Base-by-base conservation (phyloP, 2,888 invertebrate species). In the Octonoba sinensis region DNA sequence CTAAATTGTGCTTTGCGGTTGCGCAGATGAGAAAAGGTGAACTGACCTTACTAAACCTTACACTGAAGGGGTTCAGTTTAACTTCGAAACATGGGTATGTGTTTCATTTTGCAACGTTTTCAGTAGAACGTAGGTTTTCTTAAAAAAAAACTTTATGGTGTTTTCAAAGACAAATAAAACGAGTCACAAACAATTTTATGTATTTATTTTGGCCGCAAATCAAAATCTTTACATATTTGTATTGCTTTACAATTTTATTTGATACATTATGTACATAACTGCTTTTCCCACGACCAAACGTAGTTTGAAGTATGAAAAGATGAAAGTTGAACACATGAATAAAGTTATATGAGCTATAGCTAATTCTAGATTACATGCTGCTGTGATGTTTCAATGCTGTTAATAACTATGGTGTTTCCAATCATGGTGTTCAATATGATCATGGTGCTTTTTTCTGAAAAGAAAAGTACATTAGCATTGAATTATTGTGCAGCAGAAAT, bases 391-490 rank as follows among this genome's bases (percentile, higher is more conserved):
- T 18, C 18, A 3, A 54, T 8, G 54, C n/a, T 20, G 18, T 54
- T 54, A 54, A 54, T 18, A 54, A 16, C 54, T 16, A 49, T 78
- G 77, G 13, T 65, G 60, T 20, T 69, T 56, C 36, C 51, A 77
- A 1, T 62, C 71, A 49, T 71, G 71, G 20, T 78, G 77, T 24
- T 78, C 71, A 59, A 78, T 78, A 24, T 78, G 77, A n/a, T 78
- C 77, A 44, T 78, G 77, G 27, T 78, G 77, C n/a, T 78, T 78
- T 20, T 78, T 78, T 49, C 77, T 78, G n/a, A 56, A 77, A 51
- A 46, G 22, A 72, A 20, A 51, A 60, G n/a, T 36, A 27, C 24
- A 54, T 54, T 27, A 18, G 36, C 27, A 67, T 24, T 67, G 27
- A 24, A 22, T 51, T n/a, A n/a, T n/a, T n/a, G n/a, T n/a, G n/a